Evolutionary conservation across 2,888 invertebrate species (phyloP), one percentile per base, ranked within the genome.

Genomic region (Euclidia mi): DNA sequence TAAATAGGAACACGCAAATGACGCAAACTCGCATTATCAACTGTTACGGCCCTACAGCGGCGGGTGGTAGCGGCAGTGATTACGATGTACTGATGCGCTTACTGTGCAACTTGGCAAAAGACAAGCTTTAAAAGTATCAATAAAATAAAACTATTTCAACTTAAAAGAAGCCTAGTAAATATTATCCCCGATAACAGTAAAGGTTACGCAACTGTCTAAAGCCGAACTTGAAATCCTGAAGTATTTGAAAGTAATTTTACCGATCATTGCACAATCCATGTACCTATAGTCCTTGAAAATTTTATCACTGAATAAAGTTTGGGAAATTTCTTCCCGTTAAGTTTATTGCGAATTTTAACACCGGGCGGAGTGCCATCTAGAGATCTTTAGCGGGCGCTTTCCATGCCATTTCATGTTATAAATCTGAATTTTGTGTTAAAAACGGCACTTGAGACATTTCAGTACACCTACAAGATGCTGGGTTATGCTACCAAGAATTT

Each of bases 401-500:
- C 73, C 76, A 51, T 60, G 49, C 77, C 79, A 82, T 82, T 82
- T 81, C 74, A 75, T 70, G 66, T 64, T 63, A 68, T 76, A 80
- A 80, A 78, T 79, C 64, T 76, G 67, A 75, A 75, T 70, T 75
- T 77, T 61, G 40, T 46, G 65, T 65, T 65, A 65, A 72, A 76
- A 78, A 74, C 53, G 68, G 56, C 69, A 68, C 37, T 38, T 17
- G 10, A 2, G 10, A 35, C 15, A 9, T 1, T 15, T 7, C 15
- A 25, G 6, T 25, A 25, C 20, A 25, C 6, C 20, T 4, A 25
- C 20, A 25, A 25, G 20, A 25, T 25, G 20, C 20, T 25, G 20
- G 20, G 20, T 3, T 25, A 1, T 3, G 7, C 6, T 3, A 6
- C 7, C 2, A 25, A 25, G 20, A 25, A 6, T n/a, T 25, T 25